phyloP scores from a whole-genome alignment of 2,888 invertebrate genomes.

The Harmothoe impar region DNA sequence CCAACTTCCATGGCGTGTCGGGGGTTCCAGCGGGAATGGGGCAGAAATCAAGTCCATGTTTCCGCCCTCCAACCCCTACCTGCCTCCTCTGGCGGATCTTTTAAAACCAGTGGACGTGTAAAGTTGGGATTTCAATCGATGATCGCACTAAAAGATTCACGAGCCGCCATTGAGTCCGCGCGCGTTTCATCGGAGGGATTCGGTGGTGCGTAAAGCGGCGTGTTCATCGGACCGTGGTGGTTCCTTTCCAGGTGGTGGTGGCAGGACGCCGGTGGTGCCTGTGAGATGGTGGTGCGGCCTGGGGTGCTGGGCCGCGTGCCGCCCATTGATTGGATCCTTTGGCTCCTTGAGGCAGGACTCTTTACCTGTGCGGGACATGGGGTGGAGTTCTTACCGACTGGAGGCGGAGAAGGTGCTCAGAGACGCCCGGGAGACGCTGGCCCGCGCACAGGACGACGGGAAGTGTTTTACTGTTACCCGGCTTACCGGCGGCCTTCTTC shows the following conservation, averaged over 20 bases:
- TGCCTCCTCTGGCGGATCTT: neutral
- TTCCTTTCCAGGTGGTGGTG: neutral
- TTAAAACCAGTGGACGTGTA: slow-evolving; percentile 21
- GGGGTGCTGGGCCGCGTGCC: neutral
- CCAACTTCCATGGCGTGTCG: too few species aligned
- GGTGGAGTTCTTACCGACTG: neutral
- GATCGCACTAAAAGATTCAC: slow-evolving; percentile 24
- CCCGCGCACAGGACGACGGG: neutral
- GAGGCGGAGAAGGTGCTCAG: neutral
- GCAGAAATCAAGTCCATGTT: slow-evolving; percentile 18
- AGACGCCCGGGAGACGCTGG: neutral
- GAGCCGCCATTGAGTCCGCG: slow-evolving; percentile 18
- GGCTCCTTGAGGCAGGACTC: neutral
- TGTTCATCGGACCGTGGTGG: neutral
- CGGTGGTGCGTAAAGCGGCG: neutral
- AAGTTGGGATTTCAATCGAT: slow-evolving; percentile 56
- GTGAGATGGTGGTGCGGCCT: neutral
- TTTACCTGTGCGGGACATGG: neutral
- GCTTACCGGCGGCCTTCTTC: neutral
- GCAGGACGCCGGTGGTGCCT: neutral
- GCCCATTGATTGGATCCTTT: slow-evolving; percentile 31
- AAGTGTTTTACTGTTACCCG: neutral
- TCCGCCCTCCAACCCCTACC: too few species aligned
- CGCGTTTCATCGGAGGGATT: slow-evolving; percentile 25
- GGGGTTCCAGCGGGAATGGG: neutral